A percentile compares a stretch with the other conserved stretches of the same genome.
These are phyloP conservation scores for Holothuria scabra DNA, from an alignment of 53 echinoderm and acorn worm species.

Conservation along the genomic window DNA sequence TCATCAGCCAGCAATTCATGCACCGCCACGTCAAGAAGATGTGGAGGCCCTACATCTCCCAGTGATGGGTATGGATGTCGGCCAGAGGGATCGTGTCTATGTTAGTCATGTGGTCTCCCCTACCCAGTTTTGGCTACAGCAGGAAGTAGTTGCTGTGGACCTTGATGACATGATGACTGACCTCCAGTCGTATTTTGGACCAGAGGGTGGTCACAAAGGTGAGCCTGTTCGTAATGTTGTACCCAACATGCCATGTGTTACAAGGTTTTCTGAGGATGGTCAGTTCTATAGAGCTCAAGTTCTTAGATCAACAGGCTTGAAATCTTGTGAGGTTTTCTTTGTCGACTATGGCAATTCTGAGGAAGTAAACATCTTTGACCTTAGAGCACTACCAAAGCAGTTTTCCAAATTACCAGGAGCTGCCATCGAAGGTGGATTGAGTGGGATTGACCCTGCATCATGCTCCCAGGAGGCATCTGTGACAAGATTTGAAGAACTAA, in stretches of 20 bases:
- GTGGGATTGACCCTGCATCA: constrained; percentile 68
- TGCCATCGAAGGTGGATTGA: constrained; percentile 78
- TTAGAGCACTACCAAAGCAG: constrained; percentile 61
- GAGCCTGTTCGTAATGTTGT: constrained; percentile 7
- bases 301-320: constrained; percentile 53
- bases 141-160: constrained; percentile 61
- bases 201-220: constrained; percentile 42
- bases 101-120: constrained; percentile 73
- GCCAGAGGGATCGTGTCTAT: constrained; percentile 71
- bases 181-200: constrained; percentile 65
- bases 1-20: constrained; percentile 2
- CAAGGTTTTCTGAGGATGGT: constrained; percentile 84
- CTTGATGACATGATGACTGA: constrained; percentile 86
- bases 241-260: constrained; percentile 70
- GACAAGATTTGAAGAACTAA: constrained; percentile 79
- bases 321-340: constrained; percentile 79
- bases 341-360: constrained; percentile 96
- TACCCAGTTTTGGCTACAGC: constrained; percentile 88
- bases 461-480: constrained; percentile 57
- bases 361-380: constrained; percentile 49
- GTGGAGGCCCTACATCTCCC: constrained; percentile 17
- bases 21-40: not conserved
- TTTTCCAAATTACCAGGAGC: constrained; percentile 78
- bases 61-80: constrained; percentile 61
- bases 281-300: constrained; percentile 76